These are phyloP conservation scores for Heteronetta atricapilla DNA, from an alignment of 2,113 vertebrate genomes.

Conservation along the genomic window DNA sequence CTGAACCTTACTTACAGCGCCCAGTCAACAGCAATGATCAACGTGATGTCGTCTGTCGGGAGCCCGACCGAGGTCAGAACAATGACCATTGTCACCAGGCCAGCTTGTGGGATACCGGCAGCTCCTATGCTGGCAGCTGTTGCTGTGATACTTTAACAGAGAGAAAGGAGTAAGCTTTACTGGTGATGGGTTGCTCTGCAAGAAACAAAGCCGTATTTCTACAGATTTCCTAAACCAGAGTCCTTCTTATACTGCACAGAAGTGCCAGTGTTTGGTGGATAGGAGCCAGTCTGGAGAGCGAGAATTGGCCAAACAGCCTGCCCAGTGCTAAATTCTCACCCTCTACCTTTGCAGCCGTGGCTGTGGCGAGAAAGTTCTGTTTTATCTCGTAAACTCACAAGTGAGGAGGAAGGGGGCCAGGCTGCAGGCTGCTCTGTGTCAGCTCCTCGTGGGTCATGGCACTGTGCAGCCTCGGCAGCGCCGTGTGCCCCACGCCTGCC, in stretches of 20 bases:
- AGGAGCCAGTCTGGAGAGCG: background rate
- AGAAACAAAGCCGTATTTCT: background rate
- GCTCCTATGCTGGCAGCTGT: conserved; percentile 97
- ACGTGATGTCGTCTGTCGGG: conserved; percentile 95
- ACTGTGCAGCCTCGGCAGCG: fast-evolving
- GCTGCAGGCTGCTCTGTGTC: background rate
- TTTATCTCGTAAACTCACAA: background rate
- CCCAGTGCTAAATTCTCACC: background rate
- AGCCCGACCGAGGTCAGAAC: conserved; percentile 96
- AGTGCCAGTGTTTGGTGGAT: background rate
- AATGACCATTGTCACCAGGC: conserved; percentile 98
- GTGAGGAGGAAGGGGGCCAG: background rate
- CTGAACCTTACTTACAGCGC: conserved; percentile 87
- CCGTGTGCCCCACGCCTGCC: background rate
- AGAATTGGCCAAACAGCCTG: background rate
- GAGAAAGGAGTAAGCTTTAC: background rate
- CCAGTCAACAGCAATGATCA: conserved; percentile 97
- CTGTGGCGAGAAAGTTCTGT: background rate
- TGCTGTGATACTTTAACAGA: conserved; percentile 88
- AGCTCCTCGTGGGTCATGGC: background rate
- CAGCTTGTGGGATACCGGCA: conserved; percentile 96
- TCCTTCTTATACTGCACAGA: background rate
- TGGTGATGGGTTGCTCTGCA: background rate
- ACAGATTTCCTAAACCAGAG: background rate
- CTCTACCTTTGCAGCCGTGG: background rate